Base-by-base conservation (phyloP, 2,113 vertebrate species). In the Sardina pilchardus region DNA sequence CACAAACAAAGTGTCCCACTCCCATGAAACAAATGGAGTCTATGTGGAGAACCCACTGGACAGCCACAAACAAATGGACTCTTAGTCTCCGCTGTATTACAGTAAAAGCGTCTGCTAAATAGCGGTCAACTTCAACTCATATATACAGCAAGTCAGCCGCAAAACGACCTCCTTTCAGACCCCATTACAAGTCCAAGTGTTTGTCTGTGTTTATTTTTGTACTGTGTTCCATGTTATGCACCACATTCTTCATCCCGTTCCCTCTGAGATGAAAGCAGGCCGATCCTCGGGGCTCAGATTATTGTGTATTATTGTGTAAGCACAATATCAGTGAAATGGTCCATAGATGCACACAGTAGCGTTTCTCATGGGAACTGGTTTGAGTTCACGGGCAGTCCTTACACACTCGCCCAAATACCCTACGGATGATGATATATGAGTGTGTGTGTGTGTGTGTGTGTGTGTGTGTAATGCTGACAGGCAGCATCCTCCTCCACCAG, bases 401-500 rank as follows among this genome's bases (percentile, higher is more conserved):
- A 75, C 67, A 12, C 67, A 78, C 34, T 4, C 10, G 5, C n/a
- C 9, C 63, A 24, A 59, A 59, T 26, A 0, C 63, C n/a, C n/a
- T 2, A 21, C 53, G 24, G 56, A n/a, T 24, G 21, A 63, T 1
- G 3, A 17, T n/a, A 3, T 63, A 24, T 63, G 56, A n/a, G 19
- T 56, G 53, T 56, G 53, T 56, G 53, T 56, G 53, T 56, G 53
- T 56, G 53, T 24, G 53, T 56, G 53, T 56, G 53, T 56, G 53
- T n/a, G 59, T 67, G 24, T 71, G 26, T 83, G 24, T 4, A 5
- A 67, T 59, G 71, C 36, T 81, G 19, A 26, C 6, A 84, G 53
- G 9, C 85, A 83, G 26, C 85, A n/a, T 45, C 43, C 48, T 50
- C 80, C 36, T 90, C 84, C 93, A 94, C 89, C 84, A 93, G 94